Percentiles rank a stretch among this genome's conserved stretches.
Conservation (phyloP, 2,888 invertebrate species). For the Clitarchus hookeri region DNA sequence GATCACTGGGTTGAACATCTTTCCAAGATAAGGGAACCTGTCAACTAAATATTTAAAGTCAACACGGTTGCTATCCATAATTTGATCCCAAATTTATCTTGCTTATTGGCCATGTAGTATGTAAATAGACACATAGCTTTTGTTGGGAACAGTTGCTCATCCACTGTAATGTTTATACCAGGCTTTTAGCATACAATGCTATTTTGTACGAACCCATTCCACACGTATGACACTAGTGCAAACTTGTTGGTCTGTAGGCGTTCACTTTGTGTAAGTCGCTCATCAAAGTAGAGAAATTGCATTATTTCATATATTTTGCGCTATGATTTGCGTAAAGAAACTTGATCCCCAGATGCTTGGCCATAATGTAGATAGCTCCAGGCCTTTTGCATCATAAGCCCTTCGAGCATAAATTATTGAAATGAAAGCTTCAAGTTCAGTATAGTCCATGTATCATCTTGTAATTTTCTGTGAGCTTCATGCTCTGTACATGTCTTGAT, state of each 20-base stretch:
- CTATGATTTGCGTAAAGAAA: too few relatives aligned
- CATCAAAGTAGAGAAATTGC: not conserved
- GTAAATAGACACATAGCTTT: not conserved
- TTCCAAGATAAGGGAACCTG: slow-evolving; percentile 26
- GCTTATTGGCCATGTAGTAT: not conserved
- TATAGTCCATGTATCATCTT: too few relatives aligned
- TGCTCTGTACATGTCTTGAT: too few relatives aligned
- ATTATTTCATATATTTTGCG: slow-evolving; percentile 17
- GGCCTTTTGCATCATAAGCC: too few relatives aligned
- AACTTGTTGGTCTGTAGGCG: too few relatives aligned
- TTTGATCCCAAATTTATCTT: not conserved
- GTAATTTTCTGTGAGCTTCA: too few relatives aligned
- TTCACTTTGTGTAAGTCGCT: not conserved
- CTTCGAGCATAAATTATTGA: too few relatives aligned
- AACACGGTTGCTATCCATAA: slow-evolving; percentile 25
- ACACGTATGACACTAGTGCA: not conserved
- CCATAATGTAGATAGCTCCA: too few relatives aligned
- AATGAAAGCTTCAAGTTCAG: too few relatives aligned
- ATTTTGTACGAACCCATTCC: too few relatives aligned
- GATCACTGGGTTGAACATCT: slow-evolving; percentile 18
- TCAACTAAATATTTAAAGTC: slow-evolving; percentile 30
- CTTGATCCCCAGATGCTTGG: too few relatives aligned
- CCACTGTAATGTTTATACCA: slow-evolving; percentile 1
- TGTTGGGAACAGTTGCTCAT: slow-evolving; percentile 23
- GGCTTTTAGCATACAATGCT: not conserved